Conservation (phyloP, 1,140 invertebrate genomes). For the Drosophila repletoides region DNA sequence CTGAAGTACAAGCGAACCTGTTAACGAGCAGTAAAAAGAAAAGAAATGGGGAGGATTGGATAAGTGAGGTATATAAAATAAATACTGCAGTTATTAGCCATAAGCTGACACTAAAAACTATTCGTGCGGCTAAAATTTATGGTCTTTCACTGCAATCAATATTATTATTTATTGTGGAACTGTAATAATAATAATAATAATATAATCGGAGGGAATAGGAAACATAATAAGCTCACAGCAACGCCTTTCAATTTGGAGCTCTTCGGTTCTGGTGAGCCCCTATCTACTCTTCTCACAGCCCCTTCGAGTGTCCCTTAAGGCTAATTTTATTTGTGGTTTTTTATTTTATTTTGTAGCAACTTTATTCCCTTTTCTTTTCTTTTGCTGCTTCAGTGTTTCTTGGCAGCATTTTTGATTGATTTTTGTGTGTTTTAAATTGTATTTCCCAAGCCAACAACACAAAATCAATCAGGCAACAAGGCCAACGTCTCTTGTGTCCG, state of each 20-base stretch:
- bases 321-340: slow-evolving; percentile 75
- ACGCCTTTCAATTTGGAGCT: slow-evolving; percentile 76
- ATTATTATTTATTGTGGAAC: too few relatives aligned
- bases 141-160: too few relatives aligned
- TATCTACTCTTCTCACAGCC: too few relatives aligned
- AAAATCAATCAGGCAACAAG: slow-evolving; percentile 66
- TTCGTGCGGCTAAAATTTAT: too few relatives aligned
- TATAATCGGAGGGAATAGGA: slow-evolving; percentile 46
- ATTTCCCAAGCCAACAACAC: slow-evolving; percentile 48
- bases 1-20: slow-evolving; percentile 99
- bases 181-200: slow-evolving; percentile 44
- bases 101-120: slow-evolving; percentile 14
- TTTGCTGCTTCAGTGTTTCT: slow-evolving; percentile 22
- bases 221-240: slow-evolving; percentile 66
- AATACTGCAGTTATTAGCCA: slow-evolving; percentile 25
- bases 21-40: slow-evolving; percentile 58
- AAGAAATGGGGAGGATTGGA: slow-evolving; percentile 3
- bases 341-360: slow-evolving; percentile 62
- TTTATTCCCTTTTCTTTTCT: not conserved
- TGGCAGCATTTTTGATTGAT: slow-evolving; percentile 29
- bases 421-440: slow-evolving; percentile 55
- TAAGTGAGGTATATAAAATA: slow-evolving; percentile 6
- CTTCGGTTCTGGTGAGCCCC: slow-evolving; percentile 25
- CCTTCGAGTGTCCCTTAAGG: too few relatives aligned
- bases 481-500: too few relatives aligned